Evolutionary conservation across 1,140 invertebrate species (phyloP), one percentile per base, ranked within the genome.

Genomic region (Holcopasites calliopsidis): DNA sequence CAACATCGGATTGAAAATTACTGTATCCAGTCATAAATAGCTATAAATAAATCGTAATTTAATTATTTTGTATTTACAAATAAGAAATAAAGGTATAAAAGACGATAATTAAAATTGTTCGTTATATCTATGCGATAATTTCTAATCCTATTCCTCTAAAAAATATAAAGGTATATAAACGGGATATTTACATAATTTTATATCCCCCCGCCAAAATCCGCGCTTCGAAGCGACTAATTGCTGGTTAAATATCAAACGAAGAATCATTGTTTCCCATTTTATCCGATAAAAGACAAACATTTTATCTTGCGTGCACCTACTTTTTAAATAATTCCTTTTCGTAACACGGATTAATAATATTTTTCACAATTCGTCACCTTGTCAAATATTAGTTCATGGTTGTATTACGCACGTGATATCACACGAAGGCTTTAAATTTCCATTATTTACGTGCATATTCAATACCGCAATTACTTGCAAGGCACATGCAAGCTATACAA

Each of bases 1-100:
- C 65, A 21, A 23, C 13, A 13, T 64, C 47, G 10, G 78, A 82
- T 28, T 61, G 74, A 65, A 71, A 76, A 49, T 58, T 33, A 55
- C 1, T 74, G 6, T 28, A 38, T 18, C 21, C 23, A 50, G 13
- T 28, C 2, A 2, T 52, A 62, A 2, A 42, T 35, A 73, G 23
- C 18, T 50, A 31, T 54, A 50, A 72, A 69, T 55, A 54, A 31
- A 35, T 35, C 49, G 13, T 65, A 52, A 72, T 77, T 71, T 26
- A 55, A 78, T 52, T 58, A 26, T 60, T 74, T 61, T 78, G 2
- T 70, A 61, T 54, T 61, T 71, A 26, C 50, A 35, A n/a, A 6
- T 72, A 33, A 54, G 28, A 54, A 65, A 10, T 42, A 54, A 61
- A 68, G 49, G 61, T 16, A 31, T 50, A n/a, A 44, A 35, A 42